These are phyloP conservation scores for Troides aeacus DNA, from an alignment of 2,888 invertebrate species.

Conservation along the genomic window DNA sequence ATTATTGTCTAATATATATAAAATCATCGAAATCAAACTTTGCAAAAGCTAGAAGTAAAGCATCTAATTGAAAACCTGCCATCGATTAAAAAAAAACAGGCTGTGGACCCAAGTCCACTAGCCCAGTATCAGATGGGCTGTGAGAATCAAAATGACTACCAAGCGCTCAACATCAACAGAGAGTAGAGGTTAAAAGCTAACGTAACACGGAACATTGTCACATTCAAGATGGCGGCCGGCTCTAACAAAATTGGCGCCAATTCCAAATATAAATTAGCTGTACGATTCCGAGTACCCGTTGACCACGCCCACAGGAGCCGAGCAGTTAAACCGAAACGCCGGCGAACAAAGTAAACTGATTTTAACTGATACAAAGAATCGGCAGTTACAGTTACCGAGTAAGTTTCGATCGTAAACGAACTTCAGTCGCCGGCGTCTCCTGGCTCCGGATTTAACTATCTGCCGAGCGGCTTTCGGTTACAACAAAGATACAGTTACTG, in stretches of 20 bases:
- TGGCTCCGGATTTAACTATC: constrained; percentile 54
- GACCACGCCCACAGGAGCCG: constrained; percentile 36
- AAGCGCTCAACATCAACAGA: too few relatives aligned
- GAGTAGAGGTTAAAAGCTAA: neutral
- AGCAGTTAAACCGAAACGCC: constrained; percentile 37
- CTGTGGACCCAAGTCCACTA: too few relatives aligned
- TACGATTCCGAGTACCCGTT: constrained; percentile 37
- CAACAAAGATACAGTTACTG: constrained; percentile 49
- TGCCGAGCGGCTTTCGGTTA: constrained; percentile 52
- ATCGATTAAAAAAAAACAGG: too few relatives aligned
- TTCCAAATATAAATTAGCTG: constrained; percentile 50
- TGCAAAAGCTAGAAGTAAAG: too few relatives aligned
- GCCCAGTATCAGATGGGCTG: too few relatives aligned
- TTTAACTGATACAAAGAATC: constrained; percentile 55
- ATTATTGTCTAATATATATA: too few relatives aligned
- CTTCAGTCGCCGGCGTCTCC: constrained; percentile 58
- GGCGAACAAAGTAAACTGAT: constrained; percentile 46
- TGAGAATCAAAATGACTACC: too few relatives aligned
- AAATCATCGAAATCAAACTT: too few relatives aligned
- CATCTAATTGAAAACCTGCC: too few relatives aligned
- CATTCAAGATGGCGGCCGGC: constrained; percentile 6
- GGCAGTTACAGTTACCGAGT: constrained; percentile 48
- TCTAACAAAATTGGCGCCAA: constrained; percentile 47
- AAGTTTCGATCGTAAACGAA: constrained; percentile 52
- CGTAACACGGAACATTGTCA: neutral